Evolutionary conservation across 2,888 invertebrate species (phyloP), one percentile per base, ranked within the genome.

Genomic region (Drosophila setosimentum): DNA sequence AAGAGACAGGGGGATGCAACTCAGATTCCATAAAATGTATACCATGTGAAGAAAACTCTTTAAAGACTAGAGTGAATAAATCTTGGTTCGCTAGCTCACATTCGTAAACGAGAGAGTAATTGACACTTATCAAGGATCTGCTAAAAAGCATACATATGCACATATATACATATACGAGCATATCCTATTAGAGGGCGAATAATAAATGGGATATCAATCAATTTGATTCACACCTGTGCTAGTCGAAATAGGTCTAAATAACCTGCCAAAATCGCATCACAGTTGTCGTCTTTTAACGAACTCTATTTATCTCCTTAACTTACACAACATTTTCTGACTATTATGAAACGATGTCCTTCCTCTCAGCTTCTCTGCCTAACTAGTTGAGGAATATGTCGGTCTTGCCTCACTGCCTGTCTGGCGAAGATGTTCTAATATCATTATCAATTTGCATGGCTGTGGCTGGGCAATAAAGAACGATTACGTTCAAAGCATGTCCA

Each of bases 381-480:
- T 29, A 24, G 37, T 54, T 35, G 35, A 50, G 30, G 60, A 27
- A 45, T 61, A 30, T 50, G 42, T 51, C 66, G 64, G 88, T 72
- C 61, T 53, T 49, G 65, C 49, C 62, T 63, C 51, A 59, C 45
- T 73, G 67, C 63, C 66, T 51, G 78, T 51, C 48, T 53, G 45
- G 73, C 58, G 61, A 21, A 64, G 21, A 54, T 62, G 48, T 37
- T 35, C 29, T 42, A 48, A 58, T 35, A 51, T 61, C 76, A 60
- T 76, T 76, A 73, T 76, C 71, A 72, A 76, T 72, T 66, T 68
- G 76, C 53, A 29, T 68, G 53, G 55, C 51, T 61, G 32, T 35
- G 33, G 42, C 42, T 49, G 40, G 37, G 11, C 21, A 42, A 63
- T 32, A 62, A 76, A 66, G 50, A 67, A 76, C 42, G 76, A 76